These are phyloP conservation scores for Manis javanica DNA, from an alignment of 2,797 vertebrate genomes.

Conservation along the genomic window DNA sequence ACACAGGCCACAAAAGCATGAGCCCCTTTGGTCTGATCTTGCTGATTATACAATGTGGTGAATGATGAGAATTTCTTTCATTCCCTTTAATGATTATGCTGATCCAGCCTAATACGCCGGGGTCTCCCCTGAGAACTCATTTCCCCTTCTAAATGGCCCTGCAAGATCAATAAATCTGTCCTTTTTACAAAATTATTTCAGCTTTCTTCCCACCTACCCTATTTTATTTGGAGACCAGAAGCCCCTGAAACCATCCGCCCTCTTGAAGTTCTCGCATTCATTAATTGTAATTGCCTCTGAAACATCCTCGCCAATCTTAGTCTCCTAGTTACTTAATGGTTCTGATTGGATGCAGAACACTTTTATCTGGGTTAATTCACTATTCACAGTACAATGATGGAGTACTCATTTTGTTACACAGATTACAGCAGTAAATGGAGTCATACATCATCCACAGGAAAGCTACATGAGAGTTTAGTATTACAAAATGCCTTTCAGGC, in stretches of 20 bases:
- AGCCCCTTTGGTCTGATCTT: rapidly evolving
- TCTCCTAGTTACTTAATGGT: slow-evolving; percentile 86
- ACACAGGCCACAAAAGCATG: rapidly evolving
- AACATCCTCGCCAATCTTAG: slow-evolving; percentile 85
- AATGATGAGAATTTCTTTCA: background rate
- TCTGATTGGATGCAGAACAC: slow-evolving; percentile 88
- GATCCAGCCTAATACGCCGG: background rate
- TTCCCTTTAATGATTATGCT: background rate
- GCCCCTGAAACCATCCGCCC: slow-evolving; percentile 62
- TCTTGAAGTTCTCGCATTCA: slow-evolving; percentile 87
- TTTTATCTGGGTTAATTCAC: slow-evolving; percentile 90
- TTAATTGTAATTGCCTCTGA: slow-evolving; percentile 88
- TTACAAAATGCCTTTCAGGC: slow-evolving; percentile 82
- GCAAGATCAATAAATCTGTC: slow-evolving; percentile 73
- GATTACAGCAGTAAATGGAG: slow-evolving; percentile 88
- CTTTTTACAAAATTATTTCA: slow-evolving; percentile 68
- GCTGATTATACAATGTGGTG: rapidly evolving
- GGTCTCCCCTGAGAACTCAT: slow-evolving; percentile 48
- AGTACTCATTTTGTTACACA: slow-evolving; percentile 89
- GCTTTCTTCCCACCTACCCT: slow-evolving; percentile 78
- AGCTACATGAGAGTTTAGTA: slow-evolving; percentile 78
- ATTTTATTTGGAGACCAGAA: slow-evolving; percentile 83
- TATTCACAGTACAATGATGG: slow-evolving; percentile 89
- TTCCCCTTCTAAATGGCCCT: slow-evolving; percentile 76
- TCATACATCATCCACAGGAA: slow-evolving; percentile 86